Evolutionary conservation across 64 coral and sea anemone species (phyloP), one percentile per base, ranked within the genome.

Genomic region (Astreopora myriophthalma): DNA sequence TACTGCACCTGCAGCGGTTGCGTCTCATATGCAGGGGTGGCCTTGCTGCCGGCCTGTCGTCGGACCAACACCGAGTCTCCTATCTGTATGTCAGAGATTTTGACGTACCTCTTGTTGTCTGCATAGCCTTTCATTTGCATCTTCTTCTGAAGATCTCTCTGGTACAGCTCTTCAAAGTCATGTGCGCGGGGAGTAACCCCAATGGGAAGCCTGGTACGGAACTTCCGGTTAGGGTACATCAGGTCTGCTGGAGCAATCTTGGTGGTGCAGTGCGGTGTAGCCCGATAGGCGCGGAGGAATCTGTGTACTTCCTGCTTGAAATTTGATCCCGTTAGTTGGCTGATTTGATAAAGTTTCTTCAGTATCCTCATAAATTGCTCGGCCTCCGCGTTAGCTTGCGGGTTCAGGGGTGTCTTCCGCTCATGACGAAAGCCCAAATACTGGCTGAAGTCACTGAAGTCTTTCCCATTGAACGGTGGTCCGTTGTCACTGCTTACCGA

Each of bases 111-210:
- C 60, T 70, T 79, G 29, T 63, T 64, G 49, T 88, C 71, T 75
- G 69, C 70, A 34, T 60, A 75, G 12, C 71, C 72, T 39, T 75
- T 88, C 86, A 88, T 88, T 34, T 88, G 38, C 52, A 88, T 88
- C 37, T 88, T 75, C 71, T 88, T n/a, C n/a, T n/a, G 39, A 51
- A 42, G 49, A 30, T 88, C 84, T 86, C 63, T 86, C 65, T 86
- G 63, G 84, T 30, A 61, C 36, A 89, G 42, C 36, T 82, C 26
- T 67, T 86, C 64, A 63, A 86, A 86, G 64, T 86, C 63, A 40
- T 73, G 52, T 64, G 74, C 71, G 51, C 86, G 86, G 16, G 70
- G 44, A 57, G 52, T 12, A 14, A 62, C 71, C 11, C 70, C 36
- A 19, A 39, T 37, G 26, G 48, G 87, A 8, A 78, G 48, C 71